Percentiles rank a stretch among this genome's conserved stretches.
These are phyloP conservation scores for Ganaspis sp. DNA, from an alignment of 1,140 invertebrate species.

Conservation along the genomic window DNA sequence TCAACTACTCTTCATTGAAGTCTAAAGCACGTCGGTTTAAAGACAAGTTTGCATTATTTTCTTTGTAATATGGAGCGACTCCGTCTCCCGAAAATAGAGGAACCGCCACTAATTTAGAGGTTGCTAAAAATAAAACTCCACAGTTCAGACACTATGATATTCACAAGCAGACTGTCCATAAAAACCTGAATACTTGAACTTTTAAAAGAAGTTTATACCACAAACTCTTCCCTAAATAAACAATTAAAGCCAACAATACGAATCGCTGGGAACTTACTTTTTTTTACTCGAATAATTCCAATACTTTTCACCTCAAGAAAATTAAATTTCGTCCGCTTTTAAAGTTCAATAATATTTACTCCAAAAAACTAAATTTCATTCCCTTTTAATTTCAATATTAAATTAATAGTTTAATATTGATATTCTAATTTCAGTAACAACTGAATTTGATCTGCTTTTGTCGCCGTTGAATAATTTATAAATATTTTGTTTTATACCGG, in stretches of 20 bases:
- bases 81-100: slow-evolving; percentile 69
- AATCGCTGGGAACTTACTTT: no score
- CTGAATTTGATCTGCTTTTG: no score
- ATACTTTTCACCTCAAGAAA: no score
- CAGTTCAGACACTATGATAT: slow-evolving; percentile 64
- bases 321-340: no score
- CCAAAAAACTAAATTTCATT: no score
- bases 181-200: slow-evolving; percentile 8
- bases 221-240: slow-evolving; percentile 7
- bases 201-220: slow-evolving; percentile 15
- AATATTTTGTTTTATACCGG: no score
- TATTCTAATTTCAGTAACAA: no score
- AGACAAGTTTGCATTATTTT: slow-evolving; percentile 55
- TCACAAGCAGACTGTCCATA: slow-evolving; percentile 33
- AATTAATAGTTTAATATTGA: no score
- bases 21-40: not conserved
- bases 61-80: slow-evolving; percentile 64
- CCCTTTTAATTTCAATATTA: no score
- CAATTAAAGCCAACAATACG: not conserved
- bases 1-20: not conserved
- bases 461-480: no score
- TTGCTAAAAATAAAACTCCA: slow-evolving; percentile 72
- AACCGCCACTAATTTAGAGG: slow-evolving; percentile 69
- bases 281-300: not conserved
- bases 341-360: no score